phyloP scores from a whole-genome alignment of 2,113 vertebrate genomes.

The Mohoua ochrocephala region DNA sequence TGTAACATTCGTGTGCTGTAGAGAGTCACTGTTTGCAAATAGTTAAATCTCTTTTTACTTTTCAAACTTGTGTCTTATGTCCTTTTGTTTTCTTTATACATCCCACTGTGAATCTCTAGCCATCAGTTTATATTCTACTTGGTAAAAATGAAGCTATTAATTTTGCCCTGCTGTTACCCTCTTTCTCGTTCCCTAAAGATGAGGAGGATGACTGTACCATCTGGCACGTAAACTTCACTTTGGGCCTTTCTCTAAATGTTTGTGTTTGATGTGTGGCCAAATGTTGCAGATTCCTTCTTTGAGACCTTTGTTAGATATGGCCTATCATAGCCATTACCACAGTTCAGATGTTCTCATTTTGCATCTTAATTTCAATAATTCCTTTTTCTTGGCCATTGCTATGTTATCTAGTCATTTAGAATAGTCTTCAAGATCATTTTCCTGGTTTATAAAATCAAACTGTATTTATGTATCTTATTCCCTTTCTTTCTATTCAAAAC shows the following conservation, averaged over 20 bases:
- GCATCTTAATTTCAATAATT: slow-evolving; percentile 7
- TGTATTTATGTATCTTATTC: slow-evolving; percentile 4
- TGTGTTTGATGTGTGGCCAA: background rate
- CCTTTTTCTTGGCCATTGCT: slow-evolving; percentile 37
- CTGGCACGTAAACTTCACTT: background rate
- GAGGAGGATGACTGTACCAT: background rate
- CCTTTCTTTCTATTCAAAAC: background rate
- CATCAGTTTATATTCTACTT: background rate
- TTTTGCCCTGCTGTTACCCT: background rate
- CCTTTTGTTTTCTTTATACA: background rate
- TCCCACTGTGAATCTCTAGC: background rate
- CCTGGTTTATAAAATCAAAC: slow-evolving; percentile 1
- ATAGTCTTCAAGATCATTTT: slow-evolving; percentile 16
- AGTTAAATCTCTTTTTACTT: background rate
- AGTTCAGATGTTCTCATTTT: slow-evolving; percentile 14
- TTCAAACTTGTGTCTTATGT: background rate
- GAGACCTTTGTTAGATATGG: slow-evolving; percentile 9
- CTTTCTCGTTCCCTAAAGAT: background rate
- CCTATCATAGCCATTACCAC: background rate
- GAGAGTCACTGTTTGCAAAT: background rate
- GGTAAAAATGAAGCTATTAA: background rate
- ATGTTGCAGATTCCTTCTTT: slow-evolving; percentile 1
- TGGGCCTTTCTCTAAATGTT: slow-evolving; percentile 10
- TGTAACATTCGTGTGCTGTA: background rate
- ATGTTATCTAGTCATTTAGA: slow-evolving; percentile 34